Evolutionary conservation across 2,888 invertebrate genomes (phyloP).

Genomic region (Nipponacmea schrenckii): DNA sequence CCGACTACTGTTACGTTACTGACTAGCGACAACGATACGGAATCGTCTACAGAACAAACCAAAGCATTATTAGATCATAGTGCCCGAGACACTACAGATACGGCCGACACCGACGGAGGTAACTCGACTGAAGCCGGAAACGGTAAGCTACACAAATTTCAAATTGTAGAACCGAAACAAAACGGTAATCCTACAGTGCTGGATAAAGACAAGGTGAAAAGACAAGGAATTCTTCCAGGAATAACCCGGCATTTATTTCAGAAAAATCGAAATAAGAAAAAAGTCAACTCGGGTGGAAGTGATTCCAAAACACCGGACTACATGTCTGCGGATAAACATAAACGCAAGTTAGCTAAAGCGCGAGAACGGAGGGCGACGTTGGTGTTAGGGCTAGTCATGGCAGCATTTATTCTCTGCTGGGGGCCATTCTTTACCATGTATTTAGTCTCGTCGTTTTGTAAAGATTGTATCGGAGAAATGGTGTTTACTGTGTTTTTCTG

Average conservation of each 20-base stretch:
- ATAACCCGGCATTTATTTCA: slow-evolving; percentile 22
- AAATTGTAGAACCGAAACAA: slow-evolving; percentile 35
- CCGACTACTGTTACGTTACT: slow-evolving; percentile 21
- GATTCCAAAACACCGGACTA: slow-evolving; percentile 26
- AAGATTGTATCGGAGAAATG: slow-evolving; percentile 54
- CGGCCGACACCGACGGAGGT: slow-evolving; percentile 11
- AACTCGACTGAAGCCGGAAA: slow-evolving; percentile 24
- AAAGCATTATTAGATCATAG: slow-evolving; percentile 29
- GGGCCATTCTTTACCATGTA: slow-evolving; percentile 88
- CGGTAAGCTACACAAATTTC: slow-evolving; percentile 32
- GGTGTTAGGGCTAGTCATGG: slow-evolving; percentile 97
- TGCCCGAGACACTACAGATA: slow-evolving; percentile 7
- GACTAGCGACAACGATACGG: slow-evolving; percentile 34
- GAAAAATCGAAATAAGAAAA: slow-evolving; percentile 29
- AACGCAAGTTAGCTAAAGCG: slow-evolving; percentile 90
- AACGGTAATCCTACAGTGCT: slow-evolving; percentile 23
- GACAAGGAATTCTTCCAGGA: not conserved
- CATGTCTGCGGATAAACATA: slow-evolving; percentile 72
- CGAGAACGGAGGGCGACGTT: slow-evolving; percentile 96
- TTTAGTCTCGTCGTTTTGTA: slow-evolving; percentile 67
- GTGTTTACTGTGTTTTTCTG: slow-evolving; percentile 91
- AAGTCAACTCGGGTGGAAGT: slow-evolving; percentile 20
- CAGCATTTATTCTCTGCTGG: slow-evolving; percentile 98
- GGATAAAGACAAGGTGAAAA: slow-evolving; percentile 9
- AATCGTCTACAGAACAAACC: slow-evolving; percentile 31